Evolutionary conservation across 92 coral and sea anemone species (phyloP), one percentile per base, ranked within the genome.

Genomic region (Epizoanthus fatuus): DNA sequence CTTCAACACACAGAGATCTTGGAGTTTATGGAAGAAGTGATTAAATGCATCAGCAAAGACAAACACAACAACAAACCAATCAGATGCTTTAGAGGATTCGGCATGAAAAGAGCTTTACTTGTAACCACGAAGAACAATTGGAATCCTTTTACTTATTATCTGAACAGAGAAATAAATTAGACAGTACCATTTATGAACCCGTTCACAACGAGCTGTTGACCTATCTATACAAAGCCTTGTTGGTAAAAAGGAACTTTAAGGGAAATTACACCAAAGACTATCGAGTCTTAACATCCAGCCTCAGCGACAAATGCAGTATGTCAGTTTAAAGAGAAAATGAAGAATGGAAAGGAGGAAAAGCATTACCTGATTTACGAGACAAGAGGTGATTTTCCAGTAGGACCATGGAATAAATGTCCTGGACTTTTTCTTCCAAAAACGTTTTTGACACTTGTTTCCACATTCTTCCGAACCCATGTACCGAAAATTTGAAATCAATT

Each of bases 191-290:
- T 7, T 87, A 90, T 29, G 2, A 54, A 25, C 86, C 91, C 5
- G 47, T 76, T 1, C 59, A 83, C 56, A 86, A 56, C 16, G 56
- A 45, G 65, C 38, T 65, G 7, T 53, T 19, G 45, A 15, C 40
- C 10, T 12, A 89, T 19, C 86, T 84, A n/a, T n/a, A n/a, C n/a
- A n/a, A 64, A 0, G 84, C 83, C n/a, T 91, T 89, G 89, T 45
- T 59, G 73, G 25, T 91, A 17, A 49, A 83, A 11, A 75, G 77
- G 49, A 49, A 70, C 19, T 83, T 63, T 59, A 25, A 4, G 0
- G 86, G 94, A 65, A 91, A 81, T 66, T 91, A 91, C 70, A 10
- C 85, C 7, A 87, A 88, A 0, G 94, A 91, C 35, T 91, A 91
- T 63, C 72, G 74, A 10, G 70, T 75, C 20, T 19, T 82, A 12